Evolutionary conservation across 92 coral and sea anemone species (phyloP), one percentile per base, ranked within the genome.

Genomic region (Montipora capitata): DNA sequence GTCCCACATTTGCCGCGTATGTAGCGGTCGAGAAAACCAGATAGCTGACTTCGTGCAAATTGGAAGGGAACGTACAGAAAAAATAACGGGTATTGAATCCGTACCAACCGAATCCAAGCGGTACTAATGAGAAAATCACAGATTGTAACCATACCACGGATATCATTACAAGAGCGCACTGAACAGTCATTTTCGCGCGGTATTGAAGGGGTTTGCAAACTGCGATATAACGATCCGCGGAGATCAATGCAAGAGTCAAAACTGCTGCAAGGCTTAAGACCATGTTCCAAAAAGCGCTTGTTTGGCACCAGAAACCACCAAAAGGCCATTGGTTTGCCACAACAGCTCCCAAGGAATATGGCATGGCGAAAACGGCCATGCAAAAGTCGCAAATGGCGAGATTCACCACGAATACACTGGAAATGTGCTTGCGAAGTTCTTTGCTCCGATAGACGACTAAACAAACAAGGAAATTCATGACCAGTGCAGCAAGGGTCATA

Each of bases 101-200:
- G 82, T 93, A 95, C 99, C 99, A 97, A 5, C 88, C 96, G 40
- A 87, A 82, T 0, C 93, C 94, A 15, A 96, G 85, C 1, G 99
- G 99, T 45, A 94, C 80, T 7, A 97, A 40, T 27, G 99, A 87
- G 76, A 97, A 97, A 16, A 95, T 40, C 6, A 91, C 77, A 1
- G 98, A 94, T 62, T 97, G 99, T 7, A 95, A 40, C 99, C 99
- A 97, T 0, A 97, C 98, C 56, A 90, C 88, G 10, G 86, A 82
- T 43, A 97, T 94, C 94, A 96, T 95, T 7, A 68, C 75, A 18
- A 95, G 66, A 13, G 99, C 99, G 88, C 96, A 88, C 48, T 97
- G 99, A 3, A 95, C 79, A 5, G 99, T 97, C 99, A 97, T 97
- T 78, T 97, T 97, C 14, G 99, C 99, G 71, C 99, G 78, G 87